These are phyloP conservation scores for Leucania comma DNA, from an alignment of 2,888 invertebrate genomes.

Conservation along the genomic window DNA sequence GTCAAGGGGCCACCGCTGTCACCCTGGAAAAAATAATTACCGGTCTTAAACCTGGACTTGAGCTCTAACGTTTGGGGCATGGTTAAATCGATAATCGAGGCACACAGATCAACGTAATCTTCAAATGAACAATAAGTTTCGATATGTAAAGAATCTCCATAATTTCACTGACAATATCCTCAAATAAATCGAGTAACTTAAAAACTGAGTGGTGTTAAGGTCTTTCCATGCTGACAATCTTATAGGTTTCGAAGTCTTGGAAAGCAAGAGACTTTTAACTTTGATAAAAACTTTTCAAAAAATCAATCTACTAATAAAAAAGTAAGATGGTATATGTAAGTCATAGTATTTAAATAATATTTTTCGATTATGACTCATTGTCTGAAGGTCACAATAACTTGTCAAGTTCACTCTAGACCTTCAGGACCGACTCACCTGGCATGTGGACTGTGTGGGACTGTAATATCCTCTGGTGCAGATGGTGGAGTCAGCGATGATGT, in stretches of 20 bases:
- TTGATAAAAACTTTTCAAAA: no score
- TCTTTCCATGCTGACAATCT: no score
- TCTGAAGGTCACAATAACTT: not conserved
- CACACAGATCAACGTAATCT: not conserved
- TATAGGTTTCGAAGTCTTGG: no score
- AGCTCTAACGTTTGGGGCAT: not conserved
- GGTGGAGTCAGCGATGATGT: constrained; percentile 74
- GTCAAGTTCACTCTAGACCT: not conserved
- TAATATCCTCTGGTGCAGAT: constrained; percentile 78
- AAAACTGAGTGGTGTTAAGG: not conserved
- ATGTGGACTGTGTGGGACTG: constrained; percentile 79
- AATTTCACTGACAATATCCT: not conserved
- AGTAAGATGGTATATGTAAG: not conserved
- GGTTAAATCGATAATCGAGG: not conserved
- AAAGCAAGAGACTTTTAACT: no score
- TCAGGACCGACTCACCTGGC: constrained; percentile 69
- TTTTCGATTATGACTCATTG: no score
- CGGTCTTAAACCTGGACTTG: not conserved
- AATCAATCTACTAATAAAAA: not conserved
- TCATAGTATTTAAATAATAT: no score
- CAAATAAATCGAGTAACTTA: not conserved
- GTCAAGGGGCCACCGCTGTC: constrained; percentile 84
- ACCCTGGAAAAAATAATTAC: constrained; percentile 70
- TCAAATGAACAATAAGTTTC: not conserved
- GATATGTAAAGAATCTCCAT: not conserved